Evolutionary conservation across 2,797 vertebrate genomes (phyloP), one percentile per base, ranked within the genome.

Genomic region (Scolopax rusticola): DNA sequence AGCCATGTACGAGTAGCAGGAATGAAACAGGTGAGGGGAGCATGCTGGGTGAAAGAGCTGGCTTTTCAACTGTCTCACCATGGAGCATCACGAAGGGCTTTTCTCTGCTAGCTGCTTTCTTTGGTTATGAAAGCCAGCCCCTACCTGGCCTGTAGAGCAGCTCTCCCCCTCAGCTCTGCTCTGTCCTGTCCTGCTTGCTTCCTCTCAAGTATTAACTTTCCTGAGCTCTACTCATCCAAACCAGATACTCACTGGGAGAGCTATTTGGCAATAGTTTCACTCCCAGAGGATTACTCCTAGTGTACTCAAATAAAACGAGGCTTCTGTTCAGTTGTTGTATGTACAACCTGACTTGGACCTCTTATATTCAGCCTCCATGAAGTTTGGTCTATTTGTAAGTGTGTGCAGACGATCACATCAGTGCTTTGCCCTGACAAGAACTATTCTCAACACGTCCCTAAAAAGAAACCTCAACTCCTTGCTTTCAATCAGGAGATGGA

Each of bases 101-200:
- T 82, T 84, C 53, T 93, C 43, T 57, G 40, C 76, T 93, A 83
- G 63, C 76, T 91, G 47, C 74, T 93, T 76, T 60, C 54, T 63
- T 38, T 65, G 65, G 47, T 43, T 79, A 54, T 38, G 59, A 56
- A 90, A 95, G 47, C 65, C 65, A 59, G 85, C 12, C 63, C 69
- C 36, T 41, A n/a, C 48, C 25, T 83, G 81, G 38, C 73, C 45
- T 38, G 2, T 9, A 43, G 87, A 87, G 87, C 76, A 88, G 54
- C 57, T 91, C 54, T 92, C 23, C 48, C 79, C 57, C 51, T 89
- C 84, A 87, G 84, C 68, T 92, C 90, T 91, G 68, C 87, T 88
- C 90, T 95, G 61, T 56, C 82, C 84, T 89, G n/a, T 89, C 89
- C 82, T 89, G 86, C 84, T 70, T 87, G 77, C 71, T 85, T 90